These are phyloP conservation scores for Hymenochirus boettgeri DNA, from an alignment of 2,113 vertebrate genomes.

Conservation along the genomic window DNA sequence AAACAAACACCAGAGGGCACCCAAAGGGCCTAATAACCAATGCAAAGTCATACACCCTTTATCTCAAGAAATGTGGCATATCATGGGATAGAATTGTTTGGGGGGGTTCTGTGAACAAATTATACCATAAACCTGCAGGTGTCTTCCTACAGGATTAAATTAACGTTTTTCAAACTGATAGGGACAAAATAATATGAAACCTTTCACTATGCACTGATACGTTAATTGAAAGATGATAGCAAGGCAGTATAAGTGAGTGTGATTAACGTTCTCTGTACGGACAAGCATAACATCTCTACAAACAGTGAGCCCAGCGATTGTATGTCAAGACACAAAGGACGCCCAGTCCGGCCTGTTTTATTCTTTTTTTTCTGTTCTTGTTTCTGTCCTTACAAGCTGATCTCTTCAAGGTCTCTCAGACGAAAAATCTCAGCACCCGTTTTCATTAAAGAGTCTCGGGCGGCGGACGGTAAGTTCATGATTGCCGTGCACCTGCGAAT, in stretches of 20 bases:
- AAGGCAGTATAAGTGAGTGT: constrained; percentile 18
- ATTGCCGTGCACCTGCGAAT: constrained; percentile 50
- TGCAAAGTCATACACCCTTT: no score
- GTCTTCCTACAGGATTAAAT: no score
- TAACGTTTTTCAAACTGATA: no score
- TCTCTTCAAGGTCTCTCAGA: constrained; percentile 48
- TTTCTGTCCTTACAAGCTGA: constrained; percentile 52
- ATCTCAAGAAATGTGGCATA: no score
- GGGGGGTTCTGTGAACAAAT: no score
- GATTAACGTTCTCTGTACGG: constrained; percentile 2
- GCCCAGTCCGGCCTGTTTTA: constrained; percentile 4
- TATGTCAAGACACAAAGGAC: constrained; percentile 9
- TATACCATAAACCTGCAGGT: no score
- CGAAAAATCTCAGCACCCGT: constrained; percentile 50
- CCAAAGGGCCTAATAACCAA: no score
- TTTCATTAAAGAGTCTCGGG: constrained; percentile 51
- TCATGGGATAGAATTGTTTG: no score
- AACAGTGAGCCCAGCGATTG: constrained; percentile 20
- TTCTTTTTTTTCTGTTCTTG: neutral
- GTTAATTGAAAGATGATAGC: neutral
- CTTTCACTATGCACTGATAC: neutral
- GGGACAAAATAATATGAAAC: no score
- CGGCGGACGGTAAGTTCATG: constrained; percentile 54
- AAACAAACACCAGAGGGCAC: no score
- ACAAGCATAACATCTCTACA: neutral